These are phyloP conservation scores for Bujurquina vittata DNA, from an alignment of 2,113 vertebrate species.

Conservation along the genomic window DNA sequence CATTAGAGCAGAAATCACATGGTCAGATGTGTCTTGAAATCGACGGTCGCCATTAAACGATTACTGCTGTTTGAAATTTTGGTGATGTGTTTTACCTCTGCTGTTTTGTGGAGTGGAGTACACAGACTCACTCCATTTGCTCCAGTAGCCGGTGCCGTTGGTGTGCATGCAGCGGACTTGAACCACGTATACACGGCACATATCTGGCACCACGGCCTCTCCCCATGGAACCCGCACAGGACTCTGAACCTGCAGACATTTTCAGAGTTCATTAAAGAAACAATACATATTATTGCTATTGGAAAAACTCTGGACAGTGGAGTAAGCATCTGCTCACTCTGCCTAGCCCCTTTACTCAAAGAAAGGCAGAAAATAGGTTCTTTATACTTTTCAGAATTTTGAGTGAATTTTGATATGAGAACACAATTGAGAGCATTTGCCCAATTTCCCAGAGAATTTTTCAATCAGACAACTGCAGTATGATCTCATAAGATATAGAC, in stretches of 20 bases:
- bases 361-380: neutral
- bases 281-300: neutral
- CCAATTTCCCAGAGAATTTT: neutral
- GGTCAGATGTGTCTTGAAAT: neutral
- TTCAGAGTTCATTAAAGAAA: neutral
- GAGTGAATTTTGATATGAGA: neutral
- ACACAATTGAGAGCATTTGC: neutral
- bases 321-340: neutral
- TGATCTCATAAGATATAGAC: neutral
- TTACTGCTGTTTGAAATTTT: neutral
- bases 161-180: constrained; percentile 84
- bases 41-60: neutral
- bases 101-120: constrained; percentile 79
- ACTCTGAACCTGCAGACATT: constrained; percentile 61
- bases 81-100: constrained; percentile 80
- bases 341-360: neutral
- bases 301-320: neutral
- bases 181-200: constrained; percentile 80
- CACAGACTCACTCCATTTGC: constrained; percentile 86
- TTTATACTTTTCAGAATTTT: neutral
- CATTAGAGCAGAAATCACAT: constrained; percentile 4
- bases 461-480: neutral
- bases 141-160: constrained; percentile 84
- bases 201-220: constrained; percentile 69
- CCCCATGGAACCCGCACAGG: constrained; percentile 35